Percentiles rank a stretch among this genome's conserved stretches.
These are phyloP conservation scores for Zootermopsis nevadensis DNA, from an alignment of 2,888 invertebrate species.

Conservation along the genomic window DNA sequence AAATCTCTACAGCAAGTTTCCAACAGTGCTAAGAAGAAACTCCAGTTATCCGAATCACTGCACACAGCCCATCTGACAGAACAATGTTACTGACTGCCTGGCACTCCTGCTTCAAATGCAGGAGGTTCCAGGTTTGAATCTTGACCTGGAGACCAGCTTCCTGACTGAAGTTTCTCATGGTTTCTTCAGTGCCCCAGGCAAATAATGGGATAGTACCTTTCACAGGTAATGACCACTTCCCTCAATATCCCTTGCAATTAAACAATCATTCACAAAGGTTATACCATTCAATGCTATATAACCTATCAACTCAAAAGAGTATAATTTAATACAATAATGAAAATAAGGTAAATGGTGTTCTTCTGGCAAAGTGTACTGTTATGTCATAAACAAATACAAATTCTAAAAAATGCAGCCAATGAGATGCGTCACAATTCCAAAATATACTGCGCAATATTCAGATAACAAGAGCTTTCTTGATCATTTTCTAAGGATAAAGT, in stretches of 20 bases:
- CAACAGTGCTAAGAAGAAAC: not conserved
- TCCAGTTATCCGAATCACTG: conserved; percentile 28
- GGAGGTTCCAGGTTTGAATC: not conserved
- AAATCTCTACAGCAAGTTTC: not conserved
- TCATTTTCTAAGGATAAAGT: conserved; percentile 26
- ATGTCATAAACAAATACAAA: no score
- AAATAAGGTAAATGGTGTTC: not conserved
- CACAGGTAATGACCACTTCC: no score
- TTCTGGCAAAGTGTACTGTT: no score
- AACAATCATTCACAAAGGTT: no score
- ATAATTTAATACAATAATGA: not conserved
- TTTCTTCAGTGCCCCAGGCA: not conserved
- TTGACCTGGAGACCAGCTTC: no score
- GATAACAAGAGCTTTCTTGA: conserved; percentile 22
- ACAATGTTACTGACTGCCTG: not conserved
- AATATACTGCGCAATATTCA: not conserved
- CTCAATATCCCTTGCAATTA: no score
- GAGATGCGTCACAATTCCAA: no score
- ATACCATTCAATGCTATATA: no score
- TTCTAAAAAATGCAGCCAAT: no score
- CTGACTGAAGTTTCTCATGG: not conserved
- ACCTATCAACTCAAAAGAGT: no score
- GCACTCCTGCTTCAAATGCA: not conserved
- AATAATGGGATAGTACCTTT: no score
- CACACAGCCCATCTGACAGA: not conserved